These are phyloP conservation scores for Nematopogon swammerdamellus DNA, from an alignment of 2,888 invertebrate genomes.

Conservation along the genomic window DNA sequence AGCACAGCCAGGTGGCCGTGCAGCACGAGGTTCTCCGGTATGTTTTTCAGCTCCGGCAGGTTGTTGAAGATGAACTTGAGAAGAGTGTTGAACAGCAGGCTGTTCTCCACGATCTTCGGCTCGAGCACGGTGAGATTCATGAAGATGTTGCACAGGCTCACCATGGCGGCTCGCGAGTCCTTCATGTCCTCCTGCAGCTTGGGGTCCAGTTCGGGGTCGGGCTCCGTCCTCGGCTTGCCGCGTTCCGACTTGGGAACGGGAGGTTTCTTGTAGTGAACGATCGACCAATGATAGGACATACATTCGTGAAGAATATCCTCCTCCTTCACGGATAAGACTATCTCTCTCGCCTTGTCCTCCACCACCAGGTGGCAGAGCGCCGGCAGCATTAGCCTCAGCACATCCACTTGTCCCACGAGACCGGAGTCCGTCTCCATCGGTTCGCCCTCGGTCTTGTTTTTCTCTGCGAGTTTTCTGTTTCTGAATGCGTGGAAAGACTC, in stretches of 20 bases:
- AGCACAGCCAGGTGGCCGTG: conserved; percentile 83
- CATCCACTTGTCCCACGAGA: conserved; percentile 62
- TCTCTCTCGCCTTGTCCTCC: conserved; percentile 82
- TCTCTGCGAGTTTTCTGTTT: conserved; percentile 65
- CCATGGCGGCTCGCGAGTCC: conserved; percentile 80
- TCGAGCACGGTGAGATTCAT: conserved; percentile 92
- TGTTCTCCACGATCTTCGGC: conserved; percentile 76
- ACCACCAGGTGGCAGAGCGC: conserved; percentile 89
- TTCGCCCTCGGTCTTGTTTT: conserved; percentile 58
- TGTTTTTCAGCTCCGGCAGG: conserved; percentile 79
- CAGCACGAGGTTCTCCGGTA: conserved; percentile 78
- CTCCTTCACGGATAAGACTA: conserved; percentile 72
- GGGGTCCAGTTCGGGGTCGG: conserved; percentile 71
- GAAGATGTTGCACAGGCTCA: conserved; percentile 86
- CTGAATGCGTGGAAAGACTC: conserved; percentile 76
- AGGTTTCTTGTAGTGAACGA: conserved; percentile 81
- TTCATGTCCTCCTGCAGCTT: conserved; percentile 78
- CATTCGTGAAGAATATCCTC: conserved; percentile 79
- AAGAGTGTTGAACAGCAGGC: conserved; percentile 71
- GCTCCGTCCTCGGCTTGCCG: conserved; percentile 69
- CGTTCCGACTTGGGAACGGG: conserved; percentile 78
- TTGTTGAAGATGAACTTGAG: conserved; percentile 84
- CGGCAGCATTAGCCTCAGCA: conserved; percentile 80
- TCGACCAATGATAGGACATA: conserved; percentile 80
- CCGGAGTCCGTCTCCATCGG: conserved; percentile 38